Evolutionary conservation across 1,140 invertebrate genomes (phyloP).

Genomic region (Periplaneta americana): DNA sequence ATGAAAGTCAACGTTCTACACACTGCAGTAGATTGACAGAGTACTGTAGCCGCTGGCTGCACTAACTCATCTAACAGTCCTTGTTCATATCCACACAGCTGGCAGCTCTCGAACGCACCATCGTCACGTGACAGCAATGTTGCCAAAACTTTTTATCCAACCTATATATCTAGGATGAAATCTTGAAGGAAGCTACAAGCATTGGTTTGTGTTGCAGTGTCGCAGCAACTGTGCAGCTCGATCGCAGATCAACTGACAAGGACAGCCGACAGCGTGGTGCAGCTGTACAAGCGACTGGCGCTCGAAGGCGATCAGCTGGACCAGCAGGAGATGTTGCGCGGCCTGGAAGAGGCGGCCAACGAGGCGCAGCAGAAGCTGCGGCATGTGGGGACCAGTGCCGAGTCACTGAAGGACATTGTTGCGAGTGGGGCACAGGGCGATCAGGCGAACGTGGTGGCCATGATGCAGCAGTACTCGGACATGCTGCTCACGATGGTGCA

Average conservation of each 20-base stretch:
- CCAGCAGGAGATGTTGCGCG: slow-evolving; percentile 32
- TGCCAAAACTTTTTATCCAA: too few relatives aligned
- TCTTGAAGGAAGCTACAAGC: too few relatives aligned
- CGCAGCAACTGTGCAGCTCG: slow-evolving; percentile 54
- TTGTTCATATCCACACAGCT: too few relatives aligned
- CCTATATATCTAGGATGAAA: too few relatives aligned
- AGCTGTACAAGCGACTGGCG: slow-evolving; percentile 53
- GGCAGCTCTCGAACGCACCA: too few relatives aligned
- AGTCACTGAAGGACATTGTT: slow-evolving; percentile 31
- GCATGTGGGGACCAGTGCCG: slow-evolving; percentile 24
- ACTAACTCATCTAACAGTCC: too few relatives aligned
- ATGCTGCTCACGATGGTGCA: slow-evolving; percentile 54
- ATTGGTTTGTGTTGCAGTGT: slow-evolving; percentile 49
- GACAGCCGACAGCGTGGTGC: slow-evolving; percentile 57
- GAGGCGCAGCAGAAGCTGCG: slow-evolving; percentile 39
- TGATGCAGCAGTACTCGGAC: slow-evolving; percentile 61
- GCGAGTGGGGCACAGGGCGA: slow-evolving; percentile 35
- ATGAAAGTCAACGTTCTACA: too few relatives aligned
- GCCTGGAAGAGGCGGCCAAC: slow-evolving; percentile 37
- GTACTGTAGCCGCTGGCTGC: too few relatives aligned
- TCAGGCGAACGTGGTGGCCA: slow-evolving; percentile 46
- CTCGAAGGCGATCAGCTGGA: slow-evolving; percentile 28
- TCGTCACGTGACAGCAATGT: too few relatives aligned
- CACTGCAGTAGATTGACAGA: too few relatives aligned
- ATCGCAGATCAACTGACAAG: slow-evolving; percentile 55